Evolutionary conservation across 2,797 vertebrate species (phyloP), one percentile per base, ranked within the genome.

Genomic region (Zalophus californianus): DNA sequence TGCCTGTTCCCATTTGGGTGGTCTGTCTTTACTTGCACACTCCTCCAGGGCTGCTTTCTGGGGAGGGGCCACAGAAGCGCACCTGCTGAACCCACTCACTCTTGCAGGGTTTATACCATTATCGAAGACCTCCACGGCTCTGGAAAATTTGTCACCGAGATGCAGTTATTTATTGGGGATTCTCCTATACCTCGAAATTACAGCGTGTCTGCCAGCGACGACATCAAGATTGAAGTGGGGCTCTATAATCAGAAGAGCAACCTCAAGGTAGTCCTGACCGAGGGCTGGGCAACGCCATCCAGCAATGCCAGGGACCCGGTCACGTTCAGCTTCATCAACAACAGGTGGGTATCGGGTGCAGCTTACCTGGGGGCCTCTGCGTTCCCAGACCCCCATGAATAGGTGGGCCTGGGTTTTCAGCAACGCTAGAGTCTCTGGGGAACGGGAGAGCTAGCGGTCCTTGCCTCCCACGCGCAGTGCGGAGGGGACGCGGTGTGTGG

Each of bases 281-380:
- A 99, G 94, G 99, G 99, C 98, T 99, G 99, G 99, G 99, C 99
- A 3, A 99, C 99, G 0, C 99, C 99, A 2, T 99, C 98, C 72
- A 98, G 84, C 14, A 98, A 99, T 56, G 98, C 99, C 18, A 0
- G 15, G 29, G 98, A 99, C 95, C 25, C 85, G 0, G 11, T 84
- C 86, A 98, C 97, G 21, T 97, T 98, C 50, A 35, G 96, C 93
- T 99, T 99, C 97, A 98, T 99, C 97, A 98, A 99, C 77, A 99
- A 99, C 98, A 99, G 99, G 99, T 99, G 93, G 78, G 96, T 84
- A 7, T 2, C 1, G 6, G 0, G 7, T 4, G 73, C 1, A 2
- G 44, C 44, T 6, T 10, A 32, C 48, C 2, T 0, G 21, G 73
- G 29, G 54, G 8, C 27, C 4, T 66, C 14, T 7, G 77, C 16